phyloP scores from a whole-genome alignment of 2,113 vertebrate species.

The Cygnus buccinator region DNA sequence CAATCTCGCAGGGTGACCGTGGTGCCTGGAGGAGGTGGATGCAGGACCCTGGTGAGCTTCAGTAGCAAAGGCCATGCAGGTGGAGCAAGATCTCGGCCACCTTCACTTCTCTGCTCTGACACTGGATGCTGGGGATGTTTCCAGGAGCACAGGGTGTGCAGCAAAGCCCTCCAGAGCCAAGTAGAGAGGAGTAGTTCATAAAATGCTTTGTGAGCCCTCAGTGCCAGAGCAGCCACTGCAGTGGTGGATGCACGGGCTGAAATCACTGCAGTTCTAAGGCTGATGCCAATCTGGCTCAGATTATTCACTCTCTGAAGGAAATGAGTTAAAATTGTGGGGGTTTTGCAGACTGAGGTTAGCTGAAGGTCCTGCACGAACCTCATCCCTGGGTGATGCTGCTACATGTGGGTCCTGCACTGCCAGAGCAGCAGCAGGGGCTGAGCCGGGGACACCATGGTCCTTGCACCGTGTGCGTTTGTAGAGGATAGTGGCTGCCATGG shows the following conservation, averaged over 20 bases:
- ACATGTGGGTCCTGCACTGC: neutral
- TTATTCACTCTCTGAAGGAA: neutral
- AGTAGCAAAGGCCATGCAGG: fast-evolving
- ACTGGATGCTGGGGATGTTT: neutral
- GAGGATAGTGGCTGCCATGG: neutral
- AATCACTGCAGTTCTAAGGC: neutral
- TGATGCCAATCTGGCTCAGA: neutral
- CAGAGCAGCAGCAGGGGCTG: neutral
- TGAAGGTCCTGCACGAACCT: neutral
- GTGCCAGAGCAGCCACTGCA: neutral
- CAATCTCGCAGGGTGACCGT: fast-evolving
- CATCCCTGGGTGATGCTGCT: fast-evolving
- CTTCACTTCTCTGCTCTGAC: neutral
- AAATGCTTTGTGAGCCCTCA: fast-evolving
- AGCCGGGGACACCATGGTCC: neutral
- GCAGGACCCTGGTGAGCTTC: neutral
- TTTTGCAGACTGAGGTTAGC: neutral
- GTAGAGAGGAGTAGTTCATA: neutral
- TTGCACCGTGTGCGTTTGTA: neutral
- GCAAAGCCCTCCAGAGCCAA: neutral
- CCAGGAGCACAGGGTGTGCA: neutral
- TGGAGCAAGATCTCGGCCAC: neutral
- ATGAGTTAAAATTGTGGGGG: neutral
- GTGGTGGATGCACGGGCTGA: neutral
- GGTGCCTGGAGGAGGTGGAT: neutral